A percentile compares a stretch with the other conserved stretches of the same genome.
phyloP scores from a whole-genome alignment of 2,113 vertebrate species.

The Lagenorhynchus albirostris region DNA sequence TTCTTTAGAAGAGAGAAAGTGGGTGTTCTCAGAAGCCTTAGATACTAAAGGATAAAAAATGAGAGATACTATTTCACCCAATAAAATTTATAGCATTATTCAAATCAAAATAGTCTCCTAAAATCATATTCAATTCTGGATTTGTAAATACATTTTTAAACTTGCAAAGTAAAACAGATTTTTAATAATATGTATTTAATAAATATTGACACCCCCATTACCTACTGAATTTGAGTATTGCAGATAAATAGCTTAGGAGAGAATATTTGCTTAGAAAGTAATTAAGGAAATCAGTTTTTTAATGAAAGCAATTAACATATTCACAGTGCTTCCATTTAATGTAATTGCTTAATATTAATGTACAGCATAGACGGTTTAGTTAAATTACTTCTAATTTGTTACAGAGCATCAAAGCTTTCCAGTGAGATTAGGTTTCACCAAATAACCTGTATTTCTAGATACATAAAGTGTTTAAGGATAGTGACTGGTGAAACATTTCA shows the following conservation, averaged over 20 bases:
- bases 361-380: constrained; percentile 44
- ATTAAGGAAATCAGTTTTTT: constrained; percentile 71
- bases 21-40: neutral
- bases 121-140: neutral
- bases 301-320: constrained; percentile 74
- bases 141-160: constrained; percentile 27
- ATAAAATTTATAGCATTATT: neutral
- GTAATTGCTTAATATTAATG: constrained; percentile 76
- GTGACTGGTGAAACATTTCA: constrained; percentile 13
- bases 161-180: constrained; percentile 14
- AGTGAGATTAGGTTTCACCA: constrained; percentile 59
- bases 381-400: constrained; percentile 68
- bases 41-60: neutral
- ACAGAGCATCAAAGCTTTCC: constrained; percentile 43
- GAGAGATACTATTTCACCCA: neutral
- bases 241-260: constrained; percentile 53
- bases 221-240: constrained; percentile 46
- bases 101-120: constrained; percentile 2
- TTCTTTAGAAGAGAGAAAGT: neutral
- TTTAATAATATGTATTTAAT: constrained; percentile 28
- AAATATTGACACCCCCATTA: constrained; percentile 41
- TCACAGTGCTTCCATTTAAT: constrained; percentile 66
- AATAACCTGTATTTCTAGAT: constrained; percentile 48
- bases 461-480: constrained; percentile 23
- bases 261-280: constrained; percentile 74